Conservation (phyloP, 2,113 vertebrate genomes). For the Laticauda laticaudata region DNA sequence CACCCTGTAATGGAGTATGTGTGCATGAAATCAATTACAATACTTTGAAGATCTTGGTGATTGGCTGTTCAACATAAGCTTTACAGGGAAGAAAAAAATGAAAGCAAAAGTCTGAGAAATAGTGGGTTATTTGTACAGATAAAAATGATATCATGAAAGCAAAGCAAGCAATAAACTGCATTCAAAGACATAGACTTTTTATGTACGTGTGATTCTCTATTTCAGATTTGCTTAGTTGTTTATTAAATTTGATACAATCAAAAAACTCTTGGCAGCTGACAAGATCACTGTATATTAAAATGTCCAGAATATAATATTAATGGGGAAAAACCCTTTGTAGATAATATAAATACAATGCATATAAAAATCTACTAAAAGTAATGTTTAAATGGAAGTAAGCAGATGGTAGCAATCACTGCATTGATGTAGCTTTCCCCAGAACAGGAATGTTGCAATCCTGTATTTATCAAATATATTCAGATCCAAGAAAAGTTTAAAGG, state of each 20-base stretch:
- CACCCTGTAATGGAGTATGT: conserved; percentile 70
- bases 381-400: not conserved
- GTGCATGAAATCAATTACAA: not conserved
- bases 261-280: not conserved
- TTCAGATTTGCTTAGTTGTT: not conserved
- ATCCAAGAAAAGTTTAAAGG: not conserved
- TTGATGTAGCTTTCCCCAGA: not conserved
- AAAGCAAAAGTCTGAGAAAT: not conserved
- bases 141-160: not conserved
- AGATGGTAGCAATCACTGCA: not conserved
- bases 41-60: not conserved
- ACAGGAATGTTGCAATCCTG: not conserved
- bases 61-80: not conserved
- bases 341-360: not conserved
- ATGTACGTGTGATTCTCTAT: not conserved
- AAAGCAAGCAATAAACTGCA: not conserved
- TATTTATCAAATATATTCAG: not conserved
- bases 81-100: not conserved
- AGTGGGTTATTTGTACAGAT: not conserved
- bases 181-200: not conserved
- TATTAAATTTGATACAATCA: not conserved
- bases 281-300: not conserved
- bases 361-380: not conserved
- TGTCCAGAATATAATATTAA: not conserved
- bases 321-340: not conserved